phyloP scores from a whole-genome alignment of 2,113 vertebrate species.

The Corydoras sp. region DNA sequence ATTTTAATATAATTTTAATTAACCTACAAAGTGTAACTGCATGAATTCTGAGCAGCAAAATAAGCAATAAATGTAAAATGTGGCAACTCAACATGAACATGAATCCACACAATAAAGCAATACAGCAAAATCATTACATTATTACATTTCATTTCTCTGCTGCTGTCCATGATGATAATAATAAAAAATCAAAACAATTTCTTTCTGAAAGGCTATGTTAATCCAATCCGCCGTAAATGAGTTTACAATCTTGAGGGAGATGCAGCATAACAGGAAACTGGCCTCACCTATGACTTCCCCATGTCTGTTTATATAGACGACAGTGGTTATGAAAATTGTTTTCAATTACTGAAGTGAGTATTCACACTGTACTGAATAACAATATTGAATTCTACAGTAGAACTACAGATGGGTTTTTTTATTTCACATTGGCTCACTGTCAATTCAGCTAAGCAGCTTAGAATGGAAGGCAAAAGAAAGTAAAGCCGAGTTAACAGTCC shows the following conservation, averaged over 20 bases:
- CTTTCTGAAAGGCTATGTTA: too few species aligned
- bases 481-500: constrained; percentile 5
- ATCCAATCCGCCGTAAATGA: too few species aligned
- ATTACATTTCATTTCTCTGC: too few species aligned
- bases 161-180: too few species aligned
- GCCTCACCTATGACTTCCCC: background rate
- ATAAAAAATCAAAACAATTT: too few species aligned
- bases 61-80: too few species aligned
- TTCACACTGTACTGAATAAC: constrained; percentile 28
- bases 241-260: background rate
- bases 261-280: background rate
- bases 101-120: too few species aligned
- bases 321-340: background rate
- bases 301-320: background rate
- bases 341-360: constrained; percentile 32
- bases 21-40: too few species aligned
- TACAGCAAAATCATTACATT: too few species aligned
- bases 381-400: constrained; percentile 36
- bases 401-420: constrained; percentile 42
- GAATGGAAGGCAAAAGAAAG: background rate
- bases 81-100: too few species aligned
- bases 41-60: too few species aligned
- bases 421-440: constrained; percentile 12
- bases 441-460: constrained; percentile 1
- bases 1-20: too few species aligned